phyloP scores from a whole-genome alignment of 2,888 invertebrate species.

The Schrankia costaestrigalis region DNA sequence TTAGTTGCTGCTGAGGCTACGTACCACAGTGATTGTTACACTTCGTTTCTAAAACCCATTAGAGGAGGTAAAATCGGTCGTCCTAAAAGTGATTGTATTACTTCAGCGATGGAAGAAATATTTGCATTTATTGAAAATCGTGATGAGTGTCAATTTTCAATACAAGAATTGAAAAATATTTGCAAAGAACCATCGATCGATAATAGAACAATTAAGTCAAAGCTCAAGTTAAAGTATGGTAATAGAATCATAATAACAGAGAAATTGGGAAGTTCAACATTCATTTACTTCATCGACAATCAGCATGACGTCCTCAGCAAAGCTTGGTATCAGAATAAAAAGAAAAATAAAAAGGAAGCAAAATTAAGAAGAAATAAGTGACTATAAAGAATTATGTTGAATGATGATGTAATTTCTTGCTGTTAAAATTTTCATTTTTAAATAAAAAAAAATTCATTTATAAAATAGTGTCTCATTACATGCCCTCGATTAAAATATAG shows the following conservation, averaged over 20 bases:
- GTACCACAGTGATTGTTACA: slow-evolving; percentile 41
- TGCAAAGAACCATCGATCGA: slow-evolving; percentile 18
- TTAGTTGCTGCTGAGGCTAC: slow-evolving; percentile 37
- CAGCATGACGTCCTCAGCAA: slow-evolving; percentile 22
- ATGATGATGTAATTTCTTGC: too few relatives aligned
- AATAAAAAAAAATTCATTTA: too few relatives aligned
- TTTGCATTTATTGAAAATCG: slow-evolving; percentile 30
- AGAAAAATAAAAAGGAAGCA: slow-evolving; percentile 30
- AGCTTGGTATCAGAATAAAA: slow-evolving; percentile 33
- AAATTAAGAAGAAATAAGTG: too few relatives aligned
- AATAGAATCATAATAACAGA: slow-evolving; percentile 39
- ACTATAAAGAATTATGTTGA: too few relatives aligned
- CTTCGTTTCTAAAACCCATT: slow-evolving; percentile 33
- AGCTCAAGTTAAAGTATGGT: slow-evolving; percentile 37
- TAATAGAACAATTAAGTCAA: slow-evolving; percentile 29
- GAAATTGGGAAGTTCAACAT: slow-evolving; percentile 13
- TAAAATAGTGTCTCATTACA: too few relatives aligned
- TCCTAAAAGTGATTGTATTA: slow-evolving; percentile 36
- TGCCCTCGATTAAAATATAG: too few relatives aligned
- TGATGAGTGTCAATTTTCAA: slow-evolving; percentile 18
- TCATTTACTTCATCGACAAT: slow-evolving; percentile 7
- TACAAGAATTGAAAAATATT: slow-evolving; percentile 15
- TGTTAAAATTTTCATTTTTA: too few relatives aligned
- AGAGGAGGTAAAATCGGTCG: slow-evolving; percentile 41
- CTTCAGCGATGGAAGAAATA: slow-evolving; percentile 42